A percentile compares a stretch with the other conserved stretches of the same genome.
These are phyloP conservation scores for Hydrochoerus hydrochaeris DNA, from an alignment of 2,113 vertebrate genomes.

Conservation along the genomic window DNA sequence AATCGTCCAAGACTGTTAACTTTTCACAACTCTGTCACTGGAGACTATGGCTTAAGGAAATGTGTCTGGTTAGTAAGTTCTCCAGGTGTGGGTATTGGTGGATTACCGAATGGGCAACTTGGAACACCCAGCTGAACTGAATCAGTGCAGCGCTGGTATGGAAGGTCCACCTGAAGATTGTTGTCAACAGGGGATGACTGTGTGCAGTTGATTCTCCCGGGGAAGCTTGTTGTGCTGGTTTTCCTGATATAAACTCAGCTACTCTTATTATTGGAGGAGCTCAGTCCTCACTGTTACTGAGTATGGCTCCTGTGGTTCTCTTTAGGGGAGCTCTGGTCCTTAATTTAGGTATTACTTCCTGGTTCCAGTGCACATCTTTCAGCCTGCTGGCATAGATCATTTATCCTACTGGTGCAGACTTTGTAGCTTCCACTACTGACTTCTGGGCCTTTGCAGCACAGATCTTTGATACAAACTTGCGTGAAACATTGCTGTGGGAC, in stretches of 20 bases:
- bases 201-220: neutral
- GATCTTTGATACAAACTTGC: neutral
- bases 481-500: neutral
- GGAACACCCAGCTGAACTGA: neutral
- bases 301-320: neutral
- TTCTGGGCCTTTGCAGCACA: no score
- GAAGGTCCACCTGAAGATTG: neutral
- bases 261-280: neutral
- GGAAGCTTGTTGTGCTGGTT: neutral
- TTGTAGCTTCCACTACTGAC: neutral
- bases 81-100: neutral
- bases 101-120: neutral
- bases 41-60: no score
- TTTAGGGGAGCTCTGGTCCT: no score
- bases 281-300: no score
- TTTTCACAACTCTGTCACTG: no score
- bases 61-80: neutral
- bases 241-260: neutral
- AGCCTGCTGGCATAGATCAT: neutral
- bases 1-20: no score
- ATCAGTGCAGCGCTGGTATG: neutral
- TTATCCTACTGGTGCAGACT: neutral
- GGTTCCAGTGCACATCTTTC: neutral
- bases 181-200: neutral
- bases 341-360: neutral